These are phyloP conservation scores for Syngnathus floridae DNA, from an alignment of 2,113 vertebrate species.

Conservation along the genomic window DNA sequence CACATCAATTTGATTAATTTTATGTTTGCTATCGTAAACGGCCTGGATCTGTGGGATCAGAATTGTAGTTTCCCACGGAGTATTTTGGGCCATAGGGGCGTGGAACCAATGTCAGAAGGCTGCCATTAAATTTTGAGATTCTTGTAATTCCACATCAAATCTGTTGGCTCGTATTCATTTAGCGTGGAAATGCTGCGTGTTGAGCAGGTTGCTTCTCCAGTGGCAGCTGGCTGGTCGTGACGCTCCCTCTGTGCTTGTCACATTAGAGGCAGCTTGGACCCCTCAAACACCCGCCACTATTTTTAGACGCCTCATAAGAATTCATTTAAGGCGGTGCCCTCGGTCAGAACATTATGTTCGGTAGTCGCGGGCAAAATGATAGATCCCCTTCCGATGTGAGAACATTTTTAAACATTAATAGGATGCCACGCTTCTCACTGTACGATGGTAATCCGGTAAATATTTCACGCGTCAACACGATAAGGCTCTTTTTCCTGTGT, in stretches of 20 bases:
- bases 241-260: constrained; percentile 13
- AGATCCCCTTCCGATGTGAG: background rate
- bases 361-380: background rate
- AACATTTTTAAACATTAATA: constrained; percentile 9
- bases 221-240: constrained; percentile 15
- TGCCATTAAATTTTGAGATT: background rate
- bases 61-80: no score
- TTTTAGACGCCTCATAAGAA: constrained; percentile 15
- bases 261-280: constrained; percentile 8
- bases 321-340: constrained; percentile 4
- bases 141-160: background rate
- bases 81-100: background rate
- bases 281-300: constrained; percentile 10
- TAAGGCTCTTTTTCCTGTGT: constrained; percentile 1
- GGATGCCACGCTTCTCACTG: background rate
- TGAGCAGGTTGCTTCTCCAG: constrained; percentile 2
- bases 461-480: constrained; percentile 8
- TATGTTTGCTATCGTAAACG: background rate
- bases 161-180: constrained; percentile 2
- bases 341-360: constrained; percentile 5
- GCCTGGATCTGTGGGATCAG: no score
- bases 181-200: background rate
- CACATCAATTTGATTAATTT: background rate
- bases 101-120: background rate
- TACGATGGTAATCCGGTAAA: constrained; percentile 5